These are phyloP conservation scores for Hemiprocne comata DNA, from an alignment of 2,113 vertebrate species.

Conservation along the genomic window DNA sequence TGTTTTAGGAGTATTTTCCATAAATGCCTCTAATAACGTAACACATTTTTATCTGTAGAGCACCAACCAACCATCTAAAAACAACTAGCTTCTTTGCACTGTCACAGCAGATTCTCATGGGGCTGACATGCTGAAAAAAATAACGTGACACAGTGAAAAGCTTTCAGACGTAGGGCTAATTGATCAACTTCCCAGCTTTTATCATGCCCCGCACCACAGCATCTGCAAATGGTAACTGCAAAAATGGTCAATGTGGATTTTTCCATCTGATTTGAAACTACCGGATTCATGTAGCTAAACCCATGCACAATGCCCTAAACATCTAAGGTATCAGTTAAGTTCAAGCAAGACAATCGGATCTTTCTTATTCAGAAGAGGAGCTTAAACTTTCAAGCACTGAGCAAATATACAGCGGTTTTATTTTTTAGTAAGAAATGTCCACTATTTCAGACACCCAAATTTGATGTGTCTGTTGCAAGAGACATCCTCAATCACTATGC, in stretches of 20 bases:
- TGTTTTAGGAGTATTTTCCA: not conserved
- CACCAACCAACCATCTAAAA: not conserved
- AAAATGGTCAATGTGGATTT: not conserved
- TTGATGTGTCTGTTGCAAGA: not conserved
- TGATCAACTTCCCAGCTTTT: not conserved
- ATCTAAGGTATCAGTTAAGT: not conserved
- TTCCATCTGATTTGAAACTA: not conserved
- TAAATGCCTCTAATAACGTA: not conserved
- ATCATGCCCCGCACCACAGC: accelerated
- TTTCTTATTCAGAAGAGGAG: not conserved
- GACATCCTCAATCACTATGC: not conserved
- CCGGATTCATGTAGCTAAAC: not conserved
- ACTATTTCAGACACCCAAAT: not conserved
- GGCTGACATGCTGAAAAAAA: not conserved
- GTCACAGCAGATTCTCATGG: not conserved
- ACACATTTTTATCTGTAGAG: not conserved
- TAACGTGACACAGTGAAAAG: not conserved
- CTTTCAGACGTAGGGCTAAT: not conserved
- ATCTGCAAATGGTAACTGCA: not conserved
- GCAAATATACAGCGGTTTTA: not conserved
- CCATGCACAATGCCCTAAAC: not conserved
- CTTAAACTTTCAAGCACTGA: not conserved
- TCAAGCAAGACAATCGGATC: not conserved
- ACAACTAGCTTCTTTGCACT: not conserved
- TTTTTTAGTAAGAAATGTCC: not conserved